Evolutionary conservation across 2,888 invertebrate species (phyloP), one percentile per base, ranked within the genome.

Genomic region (Eristalinus sepulchralis): DNA sequence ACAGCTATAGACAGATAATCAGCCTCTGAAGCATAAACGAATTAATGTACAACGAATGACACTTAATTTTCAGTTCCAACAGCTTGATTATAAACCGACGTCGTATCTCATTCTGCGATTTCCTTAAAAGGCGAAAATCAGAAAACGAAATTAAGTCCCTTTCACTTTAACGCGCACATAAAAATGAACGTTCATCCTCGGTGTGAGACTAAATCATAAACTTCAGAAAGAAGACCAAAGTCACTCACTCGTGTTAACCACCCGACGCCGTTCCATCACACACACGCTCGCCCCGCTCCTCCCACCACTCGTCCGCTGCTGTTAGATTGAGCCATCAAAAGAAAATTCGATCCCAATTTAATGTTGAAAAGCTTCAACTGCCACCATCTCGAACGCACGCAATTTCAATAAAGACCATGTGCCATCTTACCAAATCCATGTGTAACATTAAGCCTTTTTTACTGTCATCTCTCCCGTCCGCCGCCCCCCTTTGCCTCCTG

Each of bases 321-420:
- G 2, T 27, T 27, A 27, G 27, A 53, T 11, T 11, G 27, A 34
- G 64, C 39, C 55, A 72, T 71, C 34, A 63, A 20, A 47, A 62
- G 78, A 39, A 78, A 73, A 83, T 59, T 47, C 53, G 68, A 79
- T 79, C 39, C 59, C 79, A 68, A 68, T 83, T 71, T 78, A 78
- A 83, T 83, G 78, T 73, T 17, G 47, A 47, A 47, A 47, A 47
- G 72, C 67, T 31, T 60, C 17, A 10, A 24, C 31, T 47, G 33
- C 13, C 39, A n/a, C 31, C 53, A 57, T 75, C 67, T 53, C 63
- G 62, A 57, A 67, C 64, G 83, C 78, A 75, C 79, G 73, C 73
- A 78, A 75, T 83, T 79, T 79, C 83, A 83, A 79, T 83, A 64
- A 83, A 73, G 33, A 66, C 62, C 78, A 73, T 68, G 62, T 78